Evolutionary conservation across 2,113 vertebrate genomes (phyloP).

Genomic region (Petrocephalus zakoni): DNA sequence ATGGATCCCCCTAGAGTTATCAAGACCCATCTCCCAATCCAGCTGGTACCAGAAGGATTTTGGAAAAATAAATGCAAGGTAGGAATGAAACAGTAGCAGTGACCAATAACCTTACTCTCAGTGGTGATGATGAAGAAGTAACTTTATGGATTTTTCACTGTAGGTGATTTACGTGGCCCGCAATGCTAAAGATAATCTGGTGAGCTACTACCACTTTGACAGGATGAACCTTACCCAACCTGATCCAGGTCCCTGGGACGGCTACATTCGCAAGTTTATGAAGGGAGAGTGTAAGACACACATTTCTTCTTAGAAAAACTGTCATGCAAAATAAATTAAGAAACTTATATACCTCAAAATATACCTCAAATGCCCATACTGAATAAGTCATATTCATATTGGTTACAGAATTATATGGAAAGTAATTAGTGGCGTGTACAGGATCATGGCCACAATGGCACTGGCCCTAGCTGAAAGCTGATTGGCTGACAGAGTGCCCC

Average conservation of each 20-base stretch:
- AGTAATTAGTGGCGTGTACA: neutral
- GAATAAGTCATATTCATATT: neutral
- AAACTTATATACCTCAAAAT: neutral
- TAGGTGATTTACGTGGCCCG: constrained; percentile 78
- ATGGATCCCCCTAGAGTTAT: constrained; percentile 61
- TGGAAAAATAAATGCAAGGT: constrained; percentile 73
- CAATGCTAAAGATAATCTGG: constrained; percentile 80
- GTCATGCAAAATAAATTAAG: neutral
- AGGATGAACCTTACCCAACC: constrained; percentile 69
- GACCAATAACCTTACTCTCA: neutral
- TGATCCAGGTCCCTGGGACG: constrained; percentile 67
- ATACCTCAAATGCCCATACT: neutral
- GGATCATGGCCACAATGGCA: neutral
- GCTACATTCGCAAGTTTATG: constrained; percentile 74
- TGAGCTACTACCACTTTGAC: constrained; percentile 81
- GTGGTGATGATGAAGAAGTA: neutral
- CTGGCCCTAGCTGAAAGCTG: neutral
- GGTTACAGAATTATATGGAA: neutral
- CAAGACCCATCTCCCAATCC: constrained; percentile 67
- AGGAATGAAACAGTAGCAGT: neutral
- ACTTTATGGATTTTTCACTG: neutral
- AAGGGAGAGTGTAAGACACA: constrained; percentile 62
- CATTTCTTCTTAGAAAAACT: neutral
- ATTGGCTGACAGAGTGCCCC: neutral
- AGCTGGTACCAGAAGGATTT: constrained; percentile 64